phyloP scores from a whole-genome alignment of 2,888 invertebrate genomes.

The Latheticus oryzae region DNA sequence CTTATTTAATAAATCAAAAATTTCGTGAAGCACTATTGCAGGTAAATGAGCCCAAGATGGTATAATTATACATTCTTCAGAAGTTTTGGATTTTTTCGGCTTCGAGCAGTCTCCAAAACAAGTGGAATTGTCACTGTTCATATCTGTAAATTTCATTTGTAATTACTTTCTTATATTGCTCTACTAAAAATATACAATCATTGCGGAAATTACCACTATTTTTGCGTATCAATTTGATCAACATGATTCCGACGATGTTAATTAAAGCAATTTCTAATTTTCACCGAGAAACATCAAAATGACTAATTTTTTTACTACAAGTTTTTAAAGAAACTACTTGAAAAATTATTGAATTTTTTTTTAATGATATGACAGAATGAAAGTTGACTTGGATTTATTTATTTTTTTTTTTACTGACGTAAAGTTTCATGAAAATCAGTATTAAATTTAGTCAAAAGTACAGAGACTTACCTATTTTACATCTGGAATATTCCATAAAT shows the following conservation, averaged over 20 bases:
- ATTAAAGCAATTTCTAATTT: conserved; percentile 28
- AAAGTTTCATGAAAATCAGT: not conserved
- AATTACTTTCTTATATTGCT: conserved; percentile 9
- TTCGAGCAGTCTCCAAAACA: conserved; percentile 61
- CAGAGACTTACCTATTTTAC: conserved; percentile 46
- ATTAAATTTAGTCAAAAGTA: conserved; percentile 7
- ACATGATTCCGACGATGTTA: conserved; percentile 19
- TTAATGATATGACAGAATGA: conserved; percentile 43
- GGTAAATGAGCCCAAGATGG: conserved; percentile 63
- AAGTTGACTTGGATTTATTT: conserved; percentile 43
- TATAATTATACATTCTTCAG: too few species aligned
- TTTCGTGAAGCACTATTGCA: conserved; percentile 61
- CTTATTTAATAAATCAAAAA: conserved; percentile 60
- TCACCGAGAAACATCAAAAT: conserved; percentile 30
- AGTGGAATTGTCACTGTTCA: conserved; percentile 60
- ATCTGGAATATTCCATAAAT: conserved; percentile 43
- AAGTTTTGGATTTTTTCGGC: conserved; percentile 63
- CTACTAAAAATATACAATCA: conserved; percentile 31
- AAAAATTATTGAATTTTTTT: conserved; percentile 38
- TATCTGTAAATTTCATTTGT: conserved; percentile 48
- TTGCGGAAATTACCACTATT: conserved; percentile 43
- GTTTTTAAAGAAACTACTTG: conserved; percentile 41
- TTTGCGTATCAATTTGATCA: conserved; percentile 45
- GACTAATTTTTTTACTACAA: conserved; percentile 20
- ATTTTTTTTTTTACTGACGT: conserved; percentile 2